Evolutionary conservation across 2,797 vertebrate species (phyloP), one percentile per base, ranked within the genome.

Genomic region (Semaprochilodus insignis): DNA sequence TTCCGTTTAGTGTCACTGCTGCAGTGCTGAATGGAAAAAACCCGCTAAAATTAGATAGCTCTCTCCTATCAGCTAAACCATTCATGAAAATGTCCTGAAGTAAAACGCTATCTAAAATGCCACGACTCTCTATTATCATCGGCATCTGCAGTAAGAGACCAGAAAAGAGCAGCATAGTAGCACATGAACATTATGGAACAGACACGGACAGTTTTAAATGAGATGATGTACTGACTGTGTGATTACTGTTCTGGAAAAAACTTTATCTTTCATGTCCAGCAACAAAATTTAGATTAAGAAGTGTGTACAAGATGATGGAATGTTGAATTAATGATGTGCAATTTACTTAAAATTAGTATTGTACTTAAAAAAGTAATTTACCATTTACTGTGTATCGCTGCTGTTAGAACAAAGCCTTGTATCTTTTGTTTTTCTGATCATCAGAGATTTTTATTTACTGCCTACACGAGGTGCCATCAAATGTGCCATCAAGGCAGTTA

Each of bases 1-100:
- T 73, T 54, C 48, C 8, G 31, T 73, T 73, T 31, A 54, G 51
- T 25, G 6, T 54, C 51, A 54, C 51, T 48, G 31, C 8, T 73
- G 51, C 51, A 55, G 16, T 27, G 70, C 54, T 25, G 11, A 74
- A 34, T 74, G 36, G 67, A 36, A 4, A 31, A 73, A 44, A n/a
- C 11, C 0, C 54, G 70, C 70, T 72, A 25, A 72, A 55, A 74
- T 55, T n/a, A 34, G 23, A 74, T 11, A 16, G 11, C 27, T 54
- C 23, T 59, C 11, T 74, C 25, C 51, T 73, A 27, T 73, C 70
- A 54, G 51, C 70, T 25, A 2, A 16, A 21, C 70, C 51, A 73
- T 54, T 54, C 48, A 73, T 74, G 31, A 19, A 74, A 27, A 36
- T 59, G 52, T 57, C 27, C 52, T 59, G 31, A 74, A 74, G 72